A percentile compares a stretch with the other conserved stretches of the same genome.
These are phyloP conservation scores for Pocillopora damicornis DNA, from an alignment of 64 coral and sea anemone genomes.

Conservation along the genomic window DNA sequence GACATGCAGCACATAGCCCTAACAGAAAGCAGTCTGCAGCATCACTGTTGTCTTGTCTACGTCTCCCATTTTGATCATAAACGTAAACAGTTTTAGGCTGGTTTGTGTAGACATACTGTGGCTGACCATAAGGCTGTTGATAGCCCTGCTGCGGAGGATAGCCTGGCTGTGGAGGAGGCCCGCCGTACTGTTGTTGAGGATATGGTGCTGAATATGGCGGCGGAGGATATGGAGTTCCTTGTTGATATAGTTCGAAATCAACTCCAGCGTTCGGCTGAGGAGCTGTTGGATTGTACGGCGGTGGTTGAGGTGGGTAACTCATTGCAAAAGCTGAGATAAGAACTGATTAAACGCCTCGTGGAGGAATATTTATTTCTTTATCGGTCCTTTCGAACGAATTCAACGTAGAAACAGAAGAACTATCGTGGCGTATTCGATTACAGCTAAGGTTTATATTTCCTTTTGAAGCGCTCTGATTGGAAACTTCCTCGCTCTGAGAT, in stretches of 20 bases:
- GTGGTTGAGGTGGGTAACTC: slow-evolving; percentile 41
- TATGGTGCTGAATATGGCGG: slow-evolving; percentile 59
- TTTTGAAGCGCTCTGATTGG: not conserved
- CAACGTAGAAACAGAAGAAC: not conserved
- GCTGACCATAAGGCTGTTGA: slow-evolving; percentile 44
- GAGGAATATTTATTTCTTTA: not conserved
- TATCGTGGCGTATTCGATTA: not conserved
- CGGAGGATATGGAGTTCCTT: slow-evolving; percentile 26
- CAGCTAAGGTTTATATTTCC: too few relatives aligned
- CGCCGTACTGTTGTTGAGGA: slow-evolving; percentile 22
- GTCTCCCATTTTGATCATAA: slow-evolving; percentile 32
- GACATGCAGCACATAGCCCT: slow-evolving; percentile 49
- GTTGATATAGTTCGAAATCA: slow-evolving; percentile 66
- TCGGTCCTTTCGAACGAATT: not conserved
- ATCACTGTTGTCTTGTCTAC: slow-evolving; percentile 13
- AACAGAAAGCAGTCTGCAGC: slow-evolving; percentile 38
- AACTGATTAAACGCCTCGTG: not conserved
- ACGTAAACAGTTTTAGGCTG: slow-evolving; percentile 75
- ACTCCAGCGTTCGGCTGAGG: slow-evolving; percentile 46
- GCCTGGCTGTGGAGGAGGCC: slow-evolving; percentile 9
- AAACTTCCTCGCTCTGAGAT: not conserved
- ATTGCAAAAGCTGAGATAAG: slow-evolving; percentile 6
- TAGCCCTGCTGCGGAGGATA: not conserved
- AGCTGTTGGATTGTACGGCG: slow-evolving; percentile 50
- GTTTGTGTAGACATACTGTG: slow-evolving; percentile 36